These are phyloP conservation scores for Notodonta ziczac DNA, from an alignment of 2,888 invertebrate species.

Conservation along the genomic window DNA sequence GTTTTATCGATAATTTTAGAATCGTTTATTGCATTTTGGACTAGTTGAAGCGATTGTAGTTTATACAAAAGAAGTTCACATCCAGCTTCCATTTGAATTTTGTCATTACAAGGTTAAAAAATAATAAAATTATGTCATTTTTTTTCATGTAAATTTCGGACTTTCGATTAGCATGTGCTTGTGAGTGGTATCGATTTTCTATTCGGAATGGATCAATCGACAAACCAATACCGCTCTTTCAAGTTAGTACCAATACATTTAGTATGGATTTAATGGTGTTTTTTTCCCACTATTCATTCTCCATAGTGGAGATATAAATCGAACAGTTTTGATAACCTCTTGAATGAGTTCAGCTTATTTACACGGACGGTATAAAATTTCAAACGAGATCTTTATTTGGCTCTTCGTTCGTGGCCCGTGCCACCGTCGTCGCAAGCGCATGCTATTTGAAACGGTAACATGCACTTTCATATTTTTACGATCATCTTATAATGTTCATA, in stretches of 20 bases:
- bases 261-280: constrained; percentile 10
- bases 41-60: constrained; percentile 53
- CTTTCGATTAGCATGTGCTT: constrained; percentile 40
- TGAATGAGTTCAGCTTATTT: too few relatives aligned
- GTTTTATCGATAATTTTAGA: constrained; percentile 57
- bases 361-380: too few relatives aligned
- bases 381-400: too few relatives aligned
- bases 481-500: constrained; percentile 50
- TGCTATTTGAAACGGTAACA: constrained; percentile 25
- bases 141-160: constrained; percentile 42
- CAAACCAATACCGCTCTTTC: constrained; percentile 7
- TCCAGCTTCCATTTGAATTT: constrained; percentile 48
- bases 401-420: too few relatives aligned
- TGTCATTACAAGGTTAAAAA: constrained; percentile 48
- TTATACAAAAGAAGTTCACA: constrained; percentile 49
- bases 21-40: constrained; percentile 60
- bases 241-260: constrained; percentile 6
- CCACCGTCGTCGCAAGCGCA: constrained; percentile 27
- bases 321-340: too few relatives aligned
- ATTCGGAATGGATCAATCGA: constrained; percentile 9
- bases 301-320: background rate
- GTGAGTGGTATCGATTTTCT: constrained; percentile 24
- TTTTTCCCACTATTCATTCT: background rate
- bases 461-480: constrained; percentile 44
- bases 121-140: constrained; percentile 40